Conservation (phyloP, 2,888 invertebrate genomes). For the Helobdella robusta region DNA sequence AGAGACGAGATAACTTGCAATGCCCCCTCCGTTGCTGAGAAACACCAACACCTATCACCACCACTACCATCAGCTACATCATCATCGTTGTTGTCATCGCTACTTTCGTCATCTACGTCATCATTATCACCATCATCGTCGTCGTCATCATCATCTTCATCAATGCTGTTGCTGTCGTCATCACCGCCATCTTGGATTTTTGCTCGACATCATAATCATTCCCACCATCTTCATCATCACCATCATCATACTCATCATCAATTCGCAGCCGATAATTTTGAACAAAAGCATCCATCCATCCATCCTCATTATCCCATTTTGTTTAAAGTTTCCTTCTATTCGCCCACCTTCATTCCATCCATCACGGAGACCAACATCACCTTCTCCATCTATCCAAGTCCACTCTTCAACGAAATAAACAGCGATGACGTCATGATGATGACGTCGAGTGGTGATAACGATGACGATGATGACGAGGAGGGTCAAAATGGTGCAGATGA, state of each 20-base stretch:
- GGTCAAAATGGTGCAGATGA: too few relatives aligned
- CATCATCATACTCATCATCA: background rate
- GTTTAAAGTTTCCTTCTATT: background rate
- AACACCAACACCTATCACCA: too few relatives aligned
- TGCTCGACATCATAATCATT: too few relatives aligned
- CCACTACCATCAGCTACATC: background rate
- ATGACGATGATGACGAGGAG: too few relatives aligned
- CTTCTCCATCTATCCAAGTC: slow-evolving; percentile 10
- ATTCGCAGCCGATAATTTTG: background rate
- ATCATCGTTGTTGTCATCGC: background rate
- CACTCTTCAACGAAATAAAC: background rate
- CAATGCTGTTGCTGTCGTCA: background rate
- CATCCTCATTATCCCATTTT: background rate
- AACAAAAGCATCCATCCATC: background rate
- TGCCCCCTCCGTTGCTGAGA: background rate
- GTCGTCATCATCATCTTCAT: slow-evolving; percentile 1
- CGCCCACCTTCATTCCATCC: background rate
- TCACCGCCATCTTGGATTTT: too few relatives aligned
- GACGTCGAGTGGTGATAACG: too few relatives aligned
- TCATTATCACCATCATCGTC: slow-evolving; percentile 1
- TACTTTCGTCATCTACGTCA: background rate
- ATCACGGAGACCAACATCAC: slow-evolving; percentile 1
- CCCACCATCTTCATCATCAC: background rate
- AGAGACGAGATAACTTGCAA: too few relatives aligned
- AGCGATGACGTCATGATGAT: too few relatives aligned